phyloP scores from a whole-genome alignment of 2,797 vertebrate species.

The Menidia menidia region DNA sequence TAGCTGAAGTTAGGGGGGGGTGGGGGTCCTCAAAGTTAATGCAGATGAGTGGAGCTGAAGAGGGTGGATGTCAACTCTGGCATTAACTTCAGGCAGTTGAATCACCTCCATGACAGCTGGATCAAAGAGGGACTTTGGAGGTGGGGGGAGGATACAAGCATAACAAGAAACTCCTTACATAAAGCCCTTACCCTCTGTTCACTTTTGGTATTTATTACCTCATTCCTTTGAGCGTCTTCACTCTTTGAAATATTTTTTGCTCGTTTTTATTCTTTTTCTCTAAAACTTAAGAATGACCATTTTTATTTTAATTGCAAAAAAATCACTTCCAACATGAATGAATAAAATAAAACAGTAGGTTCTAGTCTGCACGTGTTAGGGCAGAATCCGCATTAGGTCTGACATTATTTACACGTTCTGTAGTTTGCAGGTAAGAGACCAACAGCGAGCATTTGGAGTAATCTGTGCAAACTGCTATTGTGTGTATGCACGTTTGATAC shows the following conservation, averaged over 20 bases:
- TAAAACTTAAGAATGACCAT: constrained; percentile 72
- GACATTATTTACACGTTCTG: constrained; percentile 68
- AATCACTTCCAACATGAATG: constrained; percentile 67
- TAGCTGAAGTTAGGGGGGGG: constrained; percentile 30
- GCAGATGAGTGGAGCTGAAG: constrained; percentile 40
- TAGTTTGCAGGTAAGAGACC: constrained; percentile 37
- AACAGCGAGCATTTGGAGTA: constrained; percentile 48
- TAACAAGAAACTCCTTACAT: constrained; percentile 63
- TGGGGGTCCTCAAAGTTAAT: constrained; percentile 32
- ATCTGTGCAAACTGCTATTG: constrained; percentile 62
- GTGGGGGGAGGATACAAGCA: constrained; percentile 21
- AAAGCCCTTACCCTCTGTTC: constrained; percentile 80
- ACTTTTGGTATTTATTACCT: constrained; percentile 78
- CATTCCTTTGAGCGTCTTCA: constrained; percentile 47
- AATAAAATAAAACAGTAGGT: constrained; percentile 64
- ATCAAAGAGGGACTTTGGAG: constrained; percentile 24
- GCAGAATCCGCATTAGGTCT: constrained; percentile 42
- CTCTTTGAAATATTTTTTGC: constrained; percentile 67
- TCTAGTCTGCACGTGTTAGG: constrained; percentile 63
- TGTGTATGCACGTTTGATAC: constrained; percentile 62
- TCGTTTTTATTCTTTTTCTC: constrained; percentile 56
- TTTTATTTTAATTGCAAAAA: constrained; percentile 69
- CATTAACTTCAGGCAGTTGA: constrained; percentile 32
- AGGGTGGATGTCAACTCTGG: constrained; percentile 25
- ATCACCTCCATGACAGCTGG: constrained; percentile 11